These are phyloP conservation scores for Tetramorium parvispinum DNA, from an alignment of 1,140 invertebrate species.

Conservation along the genomic window DNA sequence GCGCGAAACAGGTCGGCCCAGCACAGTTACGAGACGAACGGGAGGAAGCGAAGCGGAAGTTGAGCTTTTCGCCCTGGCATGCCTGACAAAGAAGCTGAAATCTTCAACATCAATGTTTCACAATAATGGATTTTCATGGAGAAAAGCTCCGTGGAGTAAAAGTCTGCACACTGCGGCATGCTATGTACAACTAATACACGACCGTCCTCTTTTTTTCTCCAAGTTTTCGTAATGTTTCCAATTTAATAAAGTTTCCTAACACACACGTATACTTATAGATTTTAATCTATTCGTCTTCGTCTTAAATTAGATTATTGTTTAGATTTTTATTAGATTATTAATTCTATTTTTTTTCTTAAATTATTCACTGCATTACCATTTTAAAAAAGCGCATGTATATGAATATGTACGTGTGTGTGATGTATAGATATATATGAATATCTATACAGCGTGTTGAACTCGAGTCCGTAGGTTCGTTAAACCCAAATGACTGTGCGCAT, in stretches of 20 bases:
- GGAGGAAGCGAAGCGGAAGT: slow-evolving; percentile 58
- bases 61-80: slow-evolving; percentile 58
- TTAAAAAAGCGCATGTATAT: neutral
- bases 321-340: neutral
- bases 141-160: slow-evolving; percentile 9
- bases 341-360: neutral
- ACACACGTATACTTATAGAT: neutral
- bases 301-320: neutral
- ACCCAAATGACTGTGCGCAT: neutral
- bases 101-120: slow-evolving; percentile 67
- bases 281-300: neutral
- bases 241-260: neutral
- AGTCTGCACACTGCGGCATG: neutral
- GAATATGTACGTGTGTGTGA: neutral
- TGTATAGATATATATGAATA: neutral
- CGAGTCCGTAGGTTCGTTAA: neutral
- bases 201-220: neutral
- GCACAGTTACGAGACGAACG: neutral
- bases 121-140: slow-evolving; percentile 59
- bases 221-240: neutral
- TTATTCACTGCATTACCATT: neutral
- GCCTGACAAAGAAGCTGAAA: slow-evolving; percentile 65
- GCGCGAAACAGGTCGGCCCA: slow-evolving; percentile 26
- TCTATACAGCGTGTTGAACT: neutral
- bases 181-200: neutral